phyloP scores from a whole-genome alignment of 37 sponge, comb jelly and placozoan genomes.

The Geodia barretti region DNA sequence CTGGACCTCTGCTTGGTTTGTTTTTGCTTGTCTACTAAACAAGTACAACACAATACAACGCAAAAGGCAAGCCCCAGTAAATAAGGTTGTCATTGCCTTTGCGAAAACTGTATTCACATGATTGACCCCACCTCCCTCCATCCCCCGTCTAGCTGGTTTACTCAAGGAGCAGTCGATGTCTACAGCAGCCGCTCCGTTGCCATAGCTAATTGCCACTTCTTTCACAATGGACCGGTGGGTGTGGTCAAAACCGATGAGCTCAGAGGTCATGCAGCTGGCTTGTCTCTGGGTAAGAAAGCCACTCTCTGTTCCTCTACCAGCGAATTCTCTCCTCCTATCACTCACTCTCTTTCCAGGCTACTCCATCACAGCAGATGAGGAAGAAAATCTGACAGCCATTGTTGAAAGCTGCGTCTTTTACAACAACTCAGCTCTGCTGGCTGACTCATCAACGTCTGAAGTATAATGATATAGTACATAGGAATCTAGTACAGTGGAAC shows the following conservation, averaged over 20 bases:
- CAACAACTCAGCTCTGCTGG: slow-evolving; percentile 32
- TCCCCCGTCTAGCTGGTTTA: neutral
- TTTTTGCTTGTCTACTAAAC: too few species aligned
- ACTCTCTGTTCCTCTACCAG: too few species aligned
- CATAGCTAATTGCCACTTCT: slow-evolving; percentile 18
- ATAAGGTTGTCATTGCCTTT: too few species aligned
- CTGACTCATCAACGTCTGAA: neutral
- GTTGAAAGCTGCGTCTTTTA: slow-evolving; percentile 23
- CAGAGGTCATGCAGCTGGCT: slow-evolving; percentile 47
- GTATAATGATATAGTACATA: neutral
- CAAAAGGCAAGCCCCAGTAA: too few species aligned
- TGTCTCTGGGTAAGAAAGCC: slow-evolving; percentile 46
- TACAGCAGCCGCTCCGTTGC: slow-evolving; percentile 27
- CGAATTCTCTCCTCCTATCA: too few species aligned
- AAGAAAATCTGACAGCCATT: too few species aligned
- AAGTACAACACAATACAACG: too few species aligned
- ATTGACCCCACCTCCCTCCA: neutral
- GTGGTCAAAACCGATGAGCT: neutral
- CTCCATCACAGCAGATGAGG: too few species aligned
- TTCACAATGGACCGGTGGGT: neutral
- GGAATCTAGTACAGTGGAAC: too few species aligned
- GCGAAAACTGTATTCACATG: too few species aligned
- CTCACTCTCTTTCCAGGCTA: too few species aligned
- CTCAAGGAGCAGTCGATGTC: slow-evolving; percentile 37
- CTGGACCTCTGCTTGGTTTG: too few species aligned